phyloP scores from a whole-genome alignment of 2,113 vertebrate species.

The Archocentrus centrarchus region DNA sequence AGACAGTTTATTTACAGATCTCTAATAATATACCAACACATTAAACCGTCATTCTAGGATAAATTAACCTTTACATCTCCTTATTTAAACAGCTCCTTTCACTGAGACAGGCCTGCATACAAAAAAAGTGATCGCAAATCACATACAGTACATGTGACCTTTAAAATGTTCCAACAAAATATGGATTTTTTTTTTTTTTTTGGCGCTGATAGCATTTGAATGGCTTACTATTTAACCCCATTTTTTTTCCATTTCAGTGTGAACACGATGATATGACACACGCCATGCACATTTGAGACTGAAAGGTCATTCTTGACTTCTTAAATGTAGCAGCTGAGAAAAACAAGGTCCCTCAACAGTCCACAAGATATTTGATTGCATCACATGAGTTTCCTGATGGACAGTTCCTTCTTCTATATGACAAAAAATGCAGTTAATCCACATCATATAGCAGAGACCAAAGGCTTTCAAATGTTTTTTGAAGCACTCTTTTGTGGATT shows the following conservation, averaged over 20 bases:
- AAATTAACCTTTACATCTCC: background rate
- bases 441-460: background rate
- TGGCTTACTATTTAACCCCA: background rate
- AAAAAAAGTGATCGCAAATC: background rate
- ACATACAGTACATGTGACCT: background rate
- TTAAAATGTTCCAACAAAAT: background rate
- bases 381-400: background rate
- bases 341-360: background rate
- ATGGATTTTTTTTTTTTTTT: background rate
- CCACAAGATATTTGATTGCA: background rate
- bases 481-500: background rate
- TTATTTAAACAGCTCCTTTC: background rate
- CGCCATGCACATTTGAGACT: background rate
- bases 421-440: background rate
- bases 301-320: constrained; percentile 6
- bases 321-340: background rate
- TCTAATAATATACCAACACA: background rate
- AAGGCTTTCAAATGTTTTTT: background rate
- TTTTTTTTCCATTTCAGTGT: background rate
- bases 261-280: background rate
- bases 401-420: background rate
- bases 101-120: background rate
- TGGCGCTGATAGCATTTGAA: background rate
- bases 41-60: background rate
- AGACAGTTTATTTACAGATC: background rate